phyloP scores from a whole-genome alignment of 2,797 vertebrate genomes.

The Notolabrus celidotus region DNA sequence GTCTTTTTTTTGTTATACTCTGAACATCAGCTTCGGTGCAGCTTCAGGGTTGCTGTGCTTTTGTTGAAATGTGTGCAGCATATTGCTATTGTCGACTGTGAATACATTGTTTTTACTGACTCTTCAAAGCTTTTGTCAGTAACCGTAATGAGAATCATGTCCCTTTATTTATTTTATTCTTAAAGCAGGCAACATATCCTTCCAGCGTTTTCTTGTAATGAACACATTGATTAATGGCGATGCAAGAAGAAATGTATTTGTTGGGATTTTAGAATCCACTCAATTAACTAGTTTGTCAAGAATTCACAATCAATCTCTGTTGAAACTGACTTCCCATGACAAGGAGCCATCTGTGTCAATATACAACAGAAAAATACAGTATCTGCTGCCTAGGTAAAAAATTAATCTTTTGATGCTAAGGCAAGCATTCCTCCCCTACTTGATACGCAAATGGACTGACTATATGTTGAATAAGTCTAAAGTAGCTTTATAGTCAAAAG shows the following conservation, averaged over 20 bases:
- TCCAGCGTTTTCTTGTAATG: not conserved
- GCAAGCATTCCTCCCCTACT: not conserved
- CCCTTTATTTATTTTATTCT: too few relatives aligned
- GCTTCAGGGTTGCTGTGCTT: not conserved
- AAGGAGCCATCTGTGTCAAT: not conserved
- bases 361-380: not conserved
- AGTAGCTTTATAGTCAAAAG: too few relatives aligned
- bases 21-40: not conserved
- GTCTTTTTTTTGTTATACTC: not conserved
- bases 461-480: too few relatives aligned
- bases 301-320: constrained; percentile 8
- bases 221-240: not conserved
- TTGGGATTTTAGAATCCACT: constrained; percentile 1
- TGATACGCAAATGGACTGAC: too few relatives aligned
- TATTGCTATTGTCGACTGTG: not conserved
- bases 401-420: not conserved
- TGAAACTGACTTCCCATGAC: not conserved
- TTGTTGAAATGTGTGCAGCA: not conserved
- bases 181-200: not conserved
- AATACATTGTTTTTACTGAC: not conserved
- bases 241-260: not conserved
- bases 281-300: constrained; percentile 3
- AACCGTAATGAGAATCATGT: too few relatives aligned
- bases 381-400: too few relatives aligned
- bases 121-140: too few relatives aligned